phyloP scores from a whole-genome alignment of 2,888 invertebrate genomes.

The Tetanocera ferruginea region DNA sequence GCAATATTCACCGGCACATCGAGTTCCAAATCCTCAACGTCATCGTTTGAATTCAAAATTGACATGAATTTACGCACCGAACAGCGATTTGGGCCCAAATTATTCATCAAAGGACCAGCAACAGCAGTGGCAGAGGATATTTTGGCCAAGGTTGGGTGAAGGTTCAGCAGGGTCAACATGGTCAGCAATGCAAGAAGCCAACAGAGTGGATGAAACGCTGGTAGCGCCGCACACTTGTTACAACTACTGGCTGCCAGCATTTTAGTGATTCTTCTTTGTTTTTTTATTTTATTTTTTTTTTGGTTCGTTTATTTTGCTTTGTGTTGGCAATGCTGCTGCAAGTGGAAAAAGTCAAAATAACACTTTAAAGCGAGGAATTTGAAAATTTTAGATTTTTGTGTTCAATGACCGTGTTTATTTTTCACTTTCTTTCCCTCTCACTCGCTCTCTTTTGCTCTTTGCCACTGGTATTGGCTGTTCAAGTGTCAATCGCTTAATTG shows the following conservation, averaged over 20 bases:
- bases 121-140: constrained; percentile 5
- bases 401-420: neutral
- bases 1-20: constrained; percentile 65
- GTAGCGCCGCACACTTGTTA: neutral
- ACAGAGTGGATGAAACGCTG: neutral
- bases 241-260: too few species aligned
- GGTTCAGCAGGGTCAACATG: constrained; percentile 39
- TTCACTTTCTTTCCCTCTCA: constrained; percentile 7
- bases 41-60: constrained; percentile 62
- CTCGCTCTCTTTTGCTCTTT: neutral
- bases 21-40: constrained; percentile 67
- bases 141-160: constrained; percentile 39
- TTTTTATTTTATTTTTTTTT: neutral
- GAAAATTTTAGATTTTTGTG: constrained; percentile 2
- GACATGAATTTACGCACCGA: constrained; percentile 55
- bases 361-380: neutral
- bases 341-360: neutral
- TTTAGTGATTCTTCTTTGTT: neutral
- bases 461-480: neutral
- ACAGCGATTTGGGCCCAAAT: constrained; percentile 52
- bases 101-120: constrained; percentile 47
- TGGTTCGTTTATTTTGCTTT: neutral
- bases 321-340: neutral
- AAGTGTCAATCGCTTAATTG: constrained; percentile 42
- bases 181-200: constrained; percentile 43